These are phyloP conservation scores for Petrocephalus sullivani DNA, from an alignment of 2,797 vertebrate genomes.

Conservation along the genomic window DNA sequence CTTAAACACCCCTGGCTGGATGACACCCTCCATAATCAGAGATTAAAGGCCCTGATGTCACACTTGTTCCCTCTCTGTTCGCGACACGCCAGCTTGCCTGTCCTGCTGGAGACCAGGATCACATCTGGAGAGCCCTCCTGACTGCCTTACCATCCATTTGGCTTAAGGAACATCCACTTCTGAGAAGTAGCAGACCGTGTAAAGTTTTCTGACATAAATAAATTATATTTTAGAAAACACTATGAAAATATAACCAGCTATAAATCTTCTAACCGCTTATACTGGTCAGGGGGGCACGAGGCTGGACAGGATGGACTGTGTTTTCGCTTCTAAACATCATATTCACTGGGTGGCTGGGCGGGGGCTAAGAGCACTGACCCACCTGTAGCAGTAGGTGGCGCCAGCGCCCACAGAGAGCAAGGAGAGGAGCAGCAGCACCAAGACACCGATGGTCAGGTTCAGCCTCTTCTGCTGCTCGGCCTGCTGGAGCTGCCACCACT, in stretches of 20 bases:
- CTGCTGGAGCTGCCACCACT: conserved; percentile 80
- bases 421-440: conserved; percentile 54
- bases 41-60: conserved; percentile 26
- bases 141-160: neutral
- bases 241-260: neutral
- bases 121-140: neutral
- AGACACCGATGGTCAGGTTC: conserved; percentile 54
- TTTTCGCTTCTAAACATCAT: neutral
- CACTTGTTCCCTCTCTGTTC: neutral
- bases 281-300: neutral
- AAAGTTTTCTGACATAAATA: neutral
- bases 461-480: conserved; percentile 60
- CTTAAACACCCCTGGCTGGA: neutral
- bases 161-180: neutral
- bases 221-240: neutral
- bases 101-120: neutral
- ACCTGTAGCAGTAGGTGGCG: conserved; percentile 72
- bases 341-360: neutral
- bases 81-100: neutral
- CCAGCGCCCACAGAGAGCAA: conserved; percentile 64
- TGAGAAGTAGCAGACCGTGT: neutral
- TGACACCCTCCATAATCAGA: conserved; percentile 22
- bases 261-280: neutral
- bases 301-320: neutral
- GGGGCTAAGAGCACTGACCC: conserved; percentile 20